These are phyloP conservation scores for Pogonocherus hispidulus DNA, from an alignment of 2,888 invertebrate species.

Conservation along the genomic window DNA sequence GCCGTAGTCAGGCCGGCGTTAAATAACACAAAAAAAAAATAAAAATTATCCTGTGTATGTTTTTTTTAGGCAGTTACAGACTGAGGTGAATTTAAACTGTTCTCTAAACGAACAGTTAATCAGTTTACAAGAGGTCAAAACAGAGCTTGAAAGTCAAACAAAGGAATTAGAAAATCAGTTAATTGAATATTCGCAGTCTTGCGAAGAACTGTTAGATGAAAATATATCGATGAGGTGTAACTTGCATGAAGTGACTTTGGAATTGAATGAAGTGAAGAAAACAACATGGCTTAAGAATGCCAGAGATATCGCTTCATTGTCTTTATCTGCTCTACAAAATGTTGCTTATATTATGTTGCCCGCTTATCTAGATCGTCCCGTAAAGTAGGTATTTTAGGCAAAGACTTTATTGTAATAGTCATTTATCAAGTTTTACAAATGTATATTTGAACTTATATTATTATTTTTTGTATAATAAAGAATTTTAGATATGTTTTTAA, in stretches of 20 bases:
- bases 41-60: too few relatives aligned
- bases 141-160: constrained; percentile 33
- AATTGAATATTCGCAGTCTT: constrained; percentile 39
- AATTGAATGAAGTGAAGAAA: constrained; percentile 51
- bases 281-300: constrained; percentile 54
- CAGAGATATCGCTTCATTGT: constrained; percentile 49
- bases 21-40: too few relatives aligned
- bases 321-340: constrained; percentile 53
- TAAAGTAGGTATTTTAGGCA: constrained; percentile 2
- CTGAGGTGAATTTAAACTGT: constrained; percentile 26
- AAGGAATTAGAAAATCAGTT: constrained; percentile 48
- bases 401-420: too few relatives aligned
- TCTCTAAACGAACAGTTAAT: constrained; percentile 33
- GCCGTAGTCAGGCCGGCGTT: too few relatives aligned
- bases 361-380: constrained; percentile 45
- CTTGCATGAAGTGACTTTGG: constrained; percentile 41
- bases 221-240: constrained; percentile 41
- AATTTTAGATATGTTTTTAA: too few relatives aligned
- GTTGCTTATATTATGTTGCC: constrained; percentile 56
- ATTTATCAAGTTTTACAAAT: constrained; percentile 29
- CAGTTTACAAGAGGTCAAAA: constrained; percentile 30
- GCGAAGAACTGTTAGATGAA: constrained; percentile 43
- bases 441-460: constrained; percentile 2
- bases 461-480: neutral
- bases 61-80: constrained; percentile 33